Base-by-base conservation (phyloP, 2,113 vertebrate species). In the Pycnonotus jocosus region DNA sequence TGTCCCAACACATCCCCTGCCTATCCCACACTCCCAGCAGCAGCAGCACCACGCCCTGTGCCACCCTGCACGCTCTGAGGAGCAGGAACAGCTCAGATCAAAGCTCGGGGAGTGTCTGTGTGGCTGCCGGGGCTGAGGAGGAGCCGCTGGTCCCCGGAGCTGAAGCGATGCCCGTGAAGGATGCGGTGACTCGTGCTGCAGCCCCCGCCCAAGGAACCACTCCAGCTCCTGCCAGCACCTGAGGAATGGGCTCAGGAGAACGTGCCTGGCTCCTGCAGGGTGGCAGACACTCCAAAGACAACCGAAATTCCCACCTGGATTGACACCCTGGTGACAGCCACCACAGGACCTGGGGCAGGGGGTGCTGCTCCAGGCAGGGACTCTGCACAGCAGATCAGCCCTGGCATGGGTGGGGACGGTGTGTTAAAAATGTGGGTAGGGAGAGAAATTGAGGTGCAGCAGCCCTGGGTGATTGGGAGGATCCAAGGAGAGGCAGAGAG, bases 11-110 rank as follows among this genome's bases (percentile, higher is more conserved):
- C 66, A 2, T 19, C 21, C 47, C 15, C 3, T 3, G 13, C 20
- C 4, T 51, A 40, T 13, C 42, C 45, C 40, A 7, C 40, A 2
- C 0, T 7, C 8, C 69, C 8, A 2, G 28, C 20, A 5, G 25
- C 77, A 57, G 20, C 74, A 3, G 2, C 76, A 6, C 54, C n/a
- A 0, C 3, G 1, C 50, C 50, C 7, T 30, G 6, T 48, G 74
- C 82, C 10, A 0, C 48, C 48, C 19, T 10, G 35, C 8, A 0
- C 0, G 1, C 30, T 8, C 7, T 1, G 9, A n/a, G 51, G 9
- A 33, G 13, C 1, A 11, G 83, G 8, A 78, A 66, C 3, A 14
- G 1, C 77, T 37, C 47, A 1, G 38, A 54, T 53, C 14, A 45
- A 62, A 44, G 44, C 35, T 2, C 7, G 2, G 65, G 90, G 54